Percentiles rank a stretch among this genome's conserved stretches.
Evolutionary conservation across 2,113 vertebrate species (phyloP).

Genomic region (Erinaceus europaeus): DNA sequence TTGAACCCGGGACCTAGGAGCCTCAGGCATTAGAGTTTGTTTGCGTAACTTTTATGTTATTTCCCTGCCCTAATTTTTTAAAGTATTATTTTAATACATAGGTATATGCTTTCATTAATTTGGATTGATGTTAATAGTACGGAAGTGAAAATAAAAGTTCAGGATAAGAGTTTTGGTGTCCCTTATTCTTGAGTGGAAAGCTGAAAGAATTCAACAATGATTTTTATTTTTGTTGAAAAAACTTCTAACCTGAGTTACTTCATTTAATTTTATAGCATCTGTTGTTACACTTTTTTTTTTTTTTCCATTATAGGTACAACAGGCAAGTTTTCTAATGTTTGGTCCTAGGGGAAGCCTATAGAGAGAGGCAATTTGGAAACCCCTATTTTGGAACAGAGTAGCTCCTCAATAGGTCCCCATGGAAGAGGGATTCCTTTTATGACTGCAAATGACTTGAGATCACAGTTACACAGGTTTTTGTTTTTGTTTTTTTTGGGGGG

Average conservation of each 20-base stretch:
- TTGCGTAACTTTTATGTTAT: no score
- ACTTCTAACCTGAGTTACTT: constrained; percentile 10
- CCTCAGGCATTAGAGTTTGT: no score
- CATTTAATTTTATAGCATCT: neutral
- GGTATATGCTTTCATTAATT: neutral
- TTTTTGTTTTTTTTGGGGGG: no score
- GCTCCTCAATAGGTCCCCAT: neutral
- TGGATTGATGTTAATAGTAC: neutral
- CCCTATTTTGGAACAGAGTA: neutral
- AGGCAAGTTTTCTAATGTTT: neutral
- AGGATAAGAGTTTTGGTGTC: neutral
- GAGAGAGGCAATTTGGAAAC: constrained; percentile 34
- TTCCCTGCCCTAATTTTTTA: no score
- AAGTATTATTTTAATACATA: neutral
- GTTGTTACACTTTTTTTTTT: constrained; percentile 3
- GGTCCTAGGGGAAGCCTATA: neutral
- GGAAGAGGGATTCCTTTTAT: neutral
- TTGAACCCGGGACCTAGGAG: no score
- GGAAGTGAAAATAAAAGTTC: constrained; percentile 3
- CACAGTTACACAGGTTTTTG: neutral
- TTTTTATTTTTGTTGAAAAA: neutral
- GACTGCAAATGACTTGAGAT: neutral
- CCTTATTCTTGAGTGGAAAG: neutral
- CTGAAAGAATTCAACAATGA: constrained; percentile 3
- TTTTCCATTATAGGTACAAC: neutral